Evolutionary conservation across 2,797 vertebrate genomes (phyloP), one percentile per base, ranked within the genome.

Genomic region (Artibeus lituratus): DNA sequence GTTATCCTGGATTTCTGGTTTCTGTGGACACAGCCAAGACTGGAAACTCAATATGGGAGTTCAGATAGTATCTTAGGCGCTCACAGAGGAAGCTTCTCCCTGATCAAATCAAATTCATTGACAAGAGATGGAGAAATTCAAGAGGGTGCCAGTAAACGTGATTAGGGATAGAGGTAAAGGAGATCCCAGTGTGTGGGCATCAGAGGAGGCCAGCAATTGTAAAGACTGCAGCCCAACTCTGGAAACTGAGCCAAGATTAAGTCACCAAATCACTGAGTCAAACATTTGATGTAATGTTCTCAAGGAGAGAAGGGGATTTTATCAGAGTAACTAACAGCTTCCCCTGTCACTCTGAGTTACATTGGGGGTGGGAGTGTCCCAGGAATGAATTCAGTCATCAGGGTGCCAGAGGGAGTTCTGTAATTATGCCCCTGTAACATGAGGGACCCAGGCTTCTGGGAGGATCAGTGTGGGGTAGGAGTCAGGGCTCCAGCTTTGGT

Each of bases 181-280:
- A 84, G 82, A 82, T 87, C 93, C 96, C 93, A 35, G 82, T 35
- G 12, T 91, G 87, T 96, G 96, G 70, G 94, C 93, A 96, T 91
- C 94, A 93, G 95, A 98, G 87, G 87, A 96, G 91, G 92, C 93
- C 96, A 96, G 65, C 94, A 0, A 91, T 96, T 97, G 91, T 92
- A 95, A 96, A 97, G 96, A 80, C 85, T 74, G 80, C 62, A 91
- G 94, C 92, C 86, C 94, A 86, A 72, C 94, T 97, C 95, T 94
- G 77, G 97, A 98, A 94, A 95, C 89, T 59, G 77, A 0, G 29
- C 51, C 2, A 94, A 97, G 96, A 98, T 97, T 77, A 98, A 96
- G 96, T 95, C 97, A 94, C 95, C 97, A 97, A 96, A 97, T 98
- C 97, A 86, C 85, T 6, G 24, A 92, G 96, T 92, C 98, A 92